These are phyloP conservation scores for Tachypleus tridentatus DNA, from an alignment of 1,140 invertebrate genomes.

Conservation along the genomic window DNA sequence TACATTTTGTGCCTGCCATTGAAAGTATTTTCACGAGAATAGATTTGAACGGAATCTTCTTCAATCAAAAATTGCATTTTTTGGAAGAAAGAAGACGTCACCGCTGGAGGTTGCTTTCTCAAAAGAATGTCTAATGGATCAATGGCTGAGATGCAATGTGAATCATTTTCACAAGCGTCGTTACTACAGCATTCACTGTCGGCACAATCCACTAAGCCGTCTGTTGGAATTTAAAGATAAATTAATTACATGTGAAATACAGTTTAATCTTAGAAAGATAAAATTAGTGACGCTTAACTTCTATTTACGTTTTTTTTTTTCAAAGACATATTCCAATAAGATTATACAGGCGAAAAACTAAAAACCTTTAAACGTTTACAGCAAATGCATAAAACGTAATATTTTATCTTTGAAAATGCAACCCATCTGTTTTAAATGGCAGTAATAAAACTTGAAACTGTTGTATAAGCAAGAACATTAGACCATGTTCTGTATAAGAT, in stretches of 20 bases:
- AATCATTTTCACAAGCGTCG: conserved; percentile 66
- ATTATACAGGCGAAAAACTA: no score
- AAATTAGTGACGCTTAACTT: no score
- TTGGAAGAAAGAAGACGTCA: conserved; percentile 94
- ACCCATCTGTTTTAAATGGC: no score
- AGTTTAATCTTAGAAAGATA: no score
- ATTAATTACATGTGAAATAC: neutral
- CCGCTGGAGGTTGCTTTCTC: conserved; percentile 85
- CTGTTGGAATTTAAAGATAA: conserved; percentile 38
- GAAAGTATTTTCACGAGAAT: conserved; percentile 92
- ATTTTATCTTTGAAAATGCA: no score
- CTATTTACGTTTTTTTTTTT: no score
- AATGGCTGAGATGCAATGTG: conserved; percentile 87
- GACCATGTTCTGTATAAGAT: no score
- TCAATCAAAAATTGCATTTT: conserved; percentile 96
- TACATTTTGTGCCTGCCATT: conserved; percentile 73
- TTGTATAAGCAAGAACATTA: no score
- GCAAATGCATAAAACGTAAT: no score
- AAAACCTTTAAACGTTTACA: no score
- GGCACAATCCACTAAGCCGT: conserved; percentile 93
- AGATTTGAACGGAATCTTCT: conserved; percentile 95
- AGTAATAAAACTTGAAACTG: no score
- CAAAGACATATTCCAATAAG: no score
- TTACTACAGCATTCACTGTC: conserved; percentile 77
- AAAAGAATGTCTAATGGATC: conserved; percentile 90